phyloP scores from a whole-genome alignment of 2,113 vertebrate genomes.

The Osmerus mordax region DNA sequence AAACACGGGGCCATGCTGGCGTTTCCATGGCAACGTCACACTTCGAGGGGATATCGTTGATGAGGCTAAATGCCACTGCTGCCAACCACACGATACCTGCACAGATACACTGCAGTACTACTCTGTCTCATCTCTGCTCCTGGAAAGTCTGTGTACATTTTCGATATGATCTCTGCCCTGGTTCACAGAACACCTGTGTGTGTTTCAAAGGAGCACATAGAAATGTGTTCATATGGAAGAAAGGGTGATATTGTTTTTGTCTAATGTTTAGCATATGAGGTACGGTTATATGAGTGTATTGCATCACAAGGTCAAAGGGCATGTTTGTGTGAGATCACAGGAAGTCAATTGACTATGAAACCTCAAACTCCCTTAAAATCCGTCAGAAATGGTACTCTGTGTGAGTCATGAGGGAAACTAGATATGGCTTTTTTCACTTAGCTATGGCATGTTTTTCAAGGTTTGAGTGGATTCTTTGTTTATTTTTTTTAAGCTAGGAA shows the following conservation, averaged over 20 bases:
- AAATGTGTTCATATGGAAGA: too few species aligned
- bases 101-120: not conserved
- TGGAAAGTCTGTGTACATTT: too few species aligned
- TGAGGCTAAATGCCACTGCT: slow-evolving; percentile 1
- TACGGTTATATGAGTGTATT: not conserved
- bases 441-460: too few species aligned
- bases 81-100: not conserved
- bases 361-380: not conserved
- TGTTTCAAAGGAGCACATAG: too few species aligned
- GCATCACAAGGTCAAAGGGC: not conserved
- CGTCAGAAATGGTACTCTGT: not conserved
- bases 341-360: not conserved
- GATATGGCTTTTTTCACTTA: too few species aligned
- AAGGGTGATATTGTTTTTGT: too few species aligned
- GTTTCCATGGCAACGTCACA: slow-evolving; percentile 33
- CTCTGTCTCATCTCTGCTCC: too few species aligned
- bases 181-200: too few species aligned
- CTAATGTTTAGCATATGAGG: too few species aligned
- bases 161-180: too few species aligned
- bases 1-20: not conserved
- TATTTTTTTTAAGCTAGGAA: not conserved
- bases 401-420: too few species aligned
- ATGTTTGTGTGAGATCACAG: not conserved
- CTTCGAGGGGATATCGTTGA: not conserved
- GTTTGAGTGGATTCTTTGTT: not conserved